These are phyloP conservation scores for Torymus texanus DNA, from an alignment of 2,888 invertebrate species.

Conservation along the genomic window DNA sequence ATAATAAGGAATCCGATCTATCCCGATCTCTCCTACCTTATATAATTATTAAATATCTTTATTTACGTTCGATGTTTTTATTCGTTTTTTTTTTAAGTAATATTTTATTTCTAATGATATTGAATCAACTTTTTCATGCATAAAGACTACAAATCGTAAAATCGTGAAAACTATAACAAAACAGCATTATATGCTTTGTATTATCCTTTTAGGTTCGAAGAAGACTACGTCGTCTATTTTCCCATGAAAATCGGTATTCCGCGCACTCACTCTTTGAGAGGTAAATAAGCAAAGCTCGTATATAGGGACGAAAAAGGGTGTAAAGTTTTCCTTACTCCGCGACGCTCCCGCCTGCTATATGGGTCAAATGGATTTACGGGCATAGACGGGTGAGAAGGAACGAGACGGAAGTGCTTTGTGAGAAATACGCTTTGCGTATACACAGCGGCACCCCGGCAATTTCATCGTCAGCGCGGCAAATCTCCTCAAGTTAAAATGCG, in stretches of 20 bases:
- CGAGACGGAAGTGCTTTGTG: constrained; percentile 59
- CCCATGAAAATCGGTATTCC: neutral
- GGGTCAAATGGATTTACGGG: constrained; percentile 64
- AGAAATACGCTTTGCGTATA: constrained; percentile 56
- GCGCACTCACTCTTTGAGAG: neutral
- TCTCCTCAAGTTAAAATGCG: constrained; percentile 12
- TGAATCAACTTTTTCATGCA: too few species aligned
- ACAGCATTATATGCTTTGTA: too few species aligned
- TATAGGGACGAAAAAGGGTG: neutral
- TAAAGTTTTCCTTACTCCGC: neutral
- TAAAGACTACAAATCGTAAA: too few species aligned
- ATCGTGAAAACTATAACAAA: too few species aligned
- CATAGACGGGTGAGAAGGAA: constrained; percentile 42
- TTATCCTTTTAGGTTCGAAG: too few species aligned
- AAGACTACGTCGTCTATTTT: too few species aligned
- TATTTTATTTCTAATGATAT: too few species aligned
- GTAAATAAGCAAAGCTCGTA: neutral
- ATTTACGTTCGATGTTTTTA: too few species aligned
- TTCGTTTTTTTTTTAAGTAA: too few species aligned
- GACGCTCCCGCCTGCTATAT: constrained; percentile 53
- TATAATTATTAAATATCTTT: too few species aligned
- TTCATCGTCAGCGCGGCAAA: constrained; percentile 6
- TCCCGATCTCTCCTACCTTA: too few species aligned
- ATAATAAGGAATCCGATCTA: too few species aligned
- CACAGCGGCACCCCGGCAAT: neutral